phyloP scores from a whole-genome alignment of 1,140 invertebrate species.

The Campoletis sonorensis region DNA sequence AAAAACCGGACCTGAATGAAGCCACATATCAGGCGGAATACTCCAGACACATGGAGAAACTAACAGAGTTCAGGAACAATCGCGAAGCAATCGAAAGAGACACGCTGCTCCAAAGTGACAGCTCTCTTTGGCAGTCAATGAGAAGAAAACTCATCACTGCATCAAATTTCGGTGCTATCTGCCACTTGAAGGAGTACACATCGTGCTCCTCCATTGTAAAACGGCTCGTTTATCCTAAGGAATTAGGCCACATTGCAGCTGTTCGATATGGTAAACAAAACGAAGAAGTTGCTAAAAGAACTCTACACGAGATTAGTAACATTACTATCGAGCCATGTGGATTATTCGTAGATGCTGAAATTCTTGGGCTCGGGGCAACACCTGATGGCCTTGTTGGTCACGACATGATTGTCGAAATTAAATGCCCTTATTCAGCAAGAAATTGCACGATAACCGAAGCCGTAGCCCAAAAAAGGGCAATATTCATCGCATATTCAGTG shows the following conservation, averaged over 20 bases:
- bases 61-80: background rate
- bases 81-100: slow-evolving; percentile 52
- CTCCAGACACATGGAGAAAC: background rate
- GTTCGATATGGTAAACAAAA: slow-evolving; percentile 59
- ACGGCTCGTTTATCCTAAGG: slow-evolving; percentile 56
- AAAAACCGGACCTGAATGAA: slow-evolving; percentile 1
- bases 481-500: background rate
- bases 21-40: background rate
- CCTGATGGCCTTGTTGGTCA: slow-evolving; percentile 70
- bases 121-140: slow-evolving; percentile 58
- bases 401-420: slow-evolving; percentile 64
- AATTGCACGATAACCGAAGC: background rate
- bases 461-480: background rate
- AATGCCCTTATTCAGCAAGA: slow-evolving; percentile 60
- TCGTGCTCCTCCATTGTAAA: slow-evolving; percentile 53
- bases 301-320: slow-evolving; percentile 48
- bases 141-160: slow-evolving; percentile 63
- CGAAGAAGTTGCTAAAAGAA: slow-evolving; percentile 57
- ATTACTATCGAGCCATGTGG: slow-evolving; percentile 62
- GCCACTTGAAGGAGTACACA: slow-evolving; percentile 53
- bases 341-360: slow-evolving; percentile 63
- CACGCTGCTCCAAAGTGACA: slow-evolving; percentile 58
- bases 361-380: slow-evolving; percentile 63
- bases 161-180: slow-evolving; percentile 65
- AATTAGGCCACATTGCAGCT: slow-evolving; percentile 49